Percentiles rank a stretch among this genome's conserved stretches.
Evolutionary conservation across 2,113 vertebrate genomes (phyloP).

Genomic region (Ptilonorhynchus violaceus): DNA sequence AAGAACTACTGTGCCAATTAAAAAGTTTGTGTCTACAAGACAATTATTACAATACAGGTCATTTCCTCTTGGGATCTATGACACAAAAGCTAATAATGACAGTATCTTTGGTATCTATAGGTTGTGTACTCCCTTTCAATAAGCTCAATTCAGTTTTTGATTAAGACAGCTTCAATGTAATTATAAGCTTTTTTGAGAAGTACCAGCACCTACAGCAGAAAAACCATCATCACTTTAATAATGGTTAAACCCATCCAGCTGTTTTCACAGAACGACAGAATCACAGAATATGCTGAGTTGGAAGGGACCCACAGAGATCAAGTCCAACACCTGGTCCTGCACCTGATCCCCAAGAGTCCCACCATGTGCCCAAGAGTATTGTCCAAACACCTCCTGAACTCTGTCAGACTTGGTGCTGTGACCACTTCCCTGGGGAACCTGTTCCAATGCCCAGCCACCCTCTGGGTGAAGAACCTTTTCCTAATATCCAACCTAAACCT

Average conservation of each 20-base stretch:
- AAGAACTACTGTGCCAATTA: background rate
- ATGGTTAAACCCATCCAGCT: background rate
- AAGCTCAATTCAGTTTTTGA: background rate
- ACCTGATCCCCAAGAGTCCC: background rate
- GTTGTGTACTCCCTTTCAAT: background rate
- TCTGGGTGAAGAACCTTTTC: background rate
- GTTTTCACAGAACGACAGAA: background rate
- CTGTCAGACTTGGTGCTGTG: background rate
- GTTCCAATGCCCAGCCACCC: background rate
- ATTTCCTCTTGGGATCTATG: background rate
- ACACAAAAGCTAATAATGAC: background rate
- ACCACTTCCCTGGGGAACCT: background rate
- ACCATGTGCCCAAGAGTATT: fast-evolving
- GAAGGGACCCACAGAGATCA: background rate
- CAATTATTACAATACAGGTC: background rate
- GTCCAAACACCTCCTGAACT: background rate
- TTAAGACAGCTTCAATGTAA: background rate
- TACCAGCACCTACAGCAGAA: background rate
- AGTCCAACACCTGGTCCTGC: background rate
- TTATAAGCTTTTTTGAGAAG: background rate
- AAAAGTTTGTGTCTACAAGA: background rate
- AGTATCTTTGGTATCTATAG: background rate
- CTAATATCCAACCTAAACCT: background rate
- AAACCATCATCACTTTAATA: background rate
- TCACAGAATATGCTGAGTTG: background rate